Percentiles rank a stretch among this genome's conserved stretches.
phyloP scores from a whole-genome alignment of 1,140 invertebrate genomes.

The Gonatopus flavifemur region DNA sequence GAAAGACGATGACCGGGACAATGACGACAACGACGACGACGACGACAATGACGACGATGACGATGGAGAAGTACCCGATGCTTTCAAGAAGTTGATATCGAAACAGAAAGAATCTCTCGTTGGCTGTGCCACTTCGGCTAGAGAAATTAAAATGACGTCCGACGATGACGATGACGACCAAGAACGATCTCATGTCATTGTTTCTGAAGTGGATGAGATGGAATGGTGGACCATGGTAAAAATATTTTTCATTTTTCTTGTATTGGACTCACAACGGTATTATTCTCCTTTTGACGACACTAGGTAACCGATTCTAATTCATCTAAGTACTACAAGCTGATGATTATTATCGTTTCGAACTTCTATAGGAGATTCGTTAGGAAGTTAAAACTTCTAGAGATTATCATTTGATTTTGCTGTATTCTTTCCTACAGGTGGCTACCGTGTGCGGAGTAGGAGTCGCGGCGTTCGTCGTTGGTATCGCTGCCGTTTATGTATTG shows the following conservation, averaged over 20 bases:
- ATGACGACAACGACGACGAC: conserved; percentile 11
- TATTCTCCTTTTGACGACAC: too few species aligned
- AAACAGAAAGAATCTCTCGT: conserved; percentile 29
- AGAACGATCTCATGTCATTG: conserved; percentile 30
- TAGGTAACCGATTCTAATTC: too few species aligned
- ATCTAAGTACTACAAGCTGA: too few species aligned
- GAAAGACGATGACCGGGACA: conserved; percentile 22
- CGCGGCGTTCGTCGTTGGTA: conserved; percentile 49
- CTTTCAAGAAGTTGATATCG: conserved; percentile 32
- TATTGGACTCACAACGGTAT: too few species aligned
- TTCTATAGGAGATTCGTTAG: too few species aligned
- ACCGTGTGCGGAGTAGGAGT: conserved; percentile 50
- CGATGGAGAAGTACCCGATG: conserved; percentile 17
- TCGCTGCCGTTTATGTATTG: conserved; percentile 48
- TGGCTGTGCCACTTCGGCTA: conserved; percentile 36
- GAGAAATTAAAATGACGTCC: conserved; percentile 26
- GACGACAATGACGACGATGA: conserved; percentile 21
- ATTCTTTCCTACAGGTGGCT: conserved; percentile 32
- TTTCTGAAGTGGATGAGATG: conserved; percentile 41
- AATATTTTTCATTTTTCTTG: too few species aligned
- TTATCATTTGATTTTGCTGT: not conserved
- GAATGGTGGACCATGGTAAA: conserved; percentile 53
- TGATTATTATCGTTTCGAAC: too few species aligned
- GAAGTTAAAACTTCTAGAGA: not conserved
- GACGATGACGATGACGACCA: conserved; percentile 27